Evolutionary conservation across 2,797 vertebrate species (phyloP).

Genomic region (Acrocephalus scirpaceus): DNA sequence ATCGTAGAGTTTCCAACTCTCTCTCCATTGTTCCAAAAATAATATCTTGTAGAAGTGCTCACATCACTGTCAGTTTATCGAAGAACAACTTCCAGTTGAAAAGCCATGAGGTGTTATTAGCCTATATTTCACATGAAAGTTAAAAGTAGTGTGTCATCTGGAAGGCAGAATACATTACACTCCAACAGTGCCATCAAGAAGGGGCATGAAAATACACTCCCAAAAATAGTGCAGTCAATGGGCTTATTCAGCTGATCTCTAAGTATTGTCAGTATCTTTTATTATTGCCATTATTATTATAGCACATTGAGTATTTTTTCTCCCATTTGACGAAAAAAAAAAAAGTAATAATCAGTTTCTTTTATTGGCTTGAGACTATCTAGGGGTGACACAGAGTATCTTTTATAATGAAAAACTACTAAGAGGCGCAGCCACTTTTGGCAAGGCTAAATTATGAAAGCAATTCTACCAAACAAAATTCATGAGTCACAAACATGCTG

Average conservation of each 20-base stretch:
- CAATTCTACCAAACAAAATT: slow-evolving; percentile 44
- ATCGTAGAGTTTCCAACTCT: background rate
- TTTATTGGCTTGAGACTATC: slow-evolving; percentile 52
- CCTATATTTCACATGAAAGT: background rate
- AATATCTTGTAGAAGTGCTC: background rate
- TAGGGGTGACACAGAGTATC: background rate
- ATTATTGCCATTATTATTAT: slow-evolving; percentile 51
- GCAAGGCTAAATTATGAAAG: slow-evolving; percentile 52
- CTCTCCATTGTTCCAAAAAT: background rate
- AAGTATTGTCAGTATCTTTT: slow-evolving; percentile 37
- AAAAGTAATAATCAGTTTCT: slow-evolving; percentile 24
- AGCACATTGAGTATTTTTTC: slow-evolving; percentile 1
- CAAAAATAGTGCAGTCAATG: background rate
- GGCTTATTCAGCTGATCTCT: background rate
- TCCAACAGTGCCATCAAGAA: background rate
- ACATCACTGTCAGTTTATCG: background rate
- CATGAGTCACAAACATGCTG: slow-evolving; percentile 11
- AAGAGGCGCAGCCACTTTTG: background rate
- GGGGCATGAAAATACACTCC: background rate
- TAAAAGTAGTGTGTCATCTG: slow-evolving; percentile 3
- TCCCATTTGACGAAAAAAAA: slow-evolving; percentile 31
- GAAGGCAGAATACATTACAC: background rate
- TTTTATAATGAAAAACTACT: slow-evolving; percentile 54
- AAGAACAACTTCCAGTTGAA: background rate
- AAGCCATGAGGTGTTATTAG: background rate